These are phyloP conservation scores for Etheostoma spectabile DNA, from an alignment of 2,113 vertebrate genomes.

Conservation along the genomic window DNA sequence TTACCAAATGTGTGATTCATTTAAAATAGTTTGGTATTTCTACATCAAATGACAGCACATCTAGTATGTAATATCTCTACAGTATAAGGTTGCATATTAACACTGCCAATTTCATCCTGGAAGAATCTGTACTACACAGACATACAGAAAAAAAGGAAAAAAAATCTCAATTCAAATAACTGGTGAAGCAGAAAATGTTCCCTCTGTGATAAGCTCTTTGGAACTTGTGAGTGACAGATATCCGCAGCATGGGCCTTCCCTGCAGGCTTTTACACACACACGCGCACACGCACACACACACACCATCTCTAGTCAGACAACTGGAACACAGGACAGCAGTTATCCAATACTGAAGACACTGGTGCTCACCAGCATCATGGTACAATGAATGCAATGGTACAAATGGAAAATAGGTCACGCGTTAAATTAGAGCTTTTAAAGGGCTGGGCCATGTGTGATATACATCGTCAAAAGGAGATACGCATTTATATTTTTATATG, in stretches of 20 bases:
- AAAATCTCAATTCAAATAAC: constrained; percentile 69
- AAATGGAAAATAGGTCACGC: constrained; percentile 59
- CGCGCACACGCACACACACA: constrained; percentile 8
- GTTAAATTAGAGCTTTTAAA: constrained; percentile 54
- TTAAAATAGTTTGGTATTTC: constrained; percentile 31
- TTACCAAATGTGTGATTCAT: constrained; percentile 13
- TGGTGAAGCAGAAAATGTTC: constrained; percentile 71
- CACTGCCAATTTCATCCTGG: constrained; percentile 43
- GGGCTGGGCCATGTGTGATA: too few relatives aligned
- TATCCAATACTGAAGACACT: constrained; percentile 50
- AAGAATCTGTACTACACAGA: constrained; percentile 54
- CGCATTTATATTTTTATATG: too few relatives aligned
- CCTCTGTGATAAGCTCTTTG: constrained; percentile 76
- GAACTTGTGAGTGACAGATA: constrained; percentile 74
- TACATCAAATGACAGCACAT: constrained; percentile 29
- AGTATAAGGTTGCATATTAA: constrained; percentile 46
- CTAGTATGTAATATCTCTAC: constrained; percentile 52
- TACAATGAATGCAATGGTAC: constrained; percentile 40
- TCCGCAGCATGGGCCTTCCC: constrained; percentile 66
- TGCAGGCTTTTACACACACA: constrained; percentile 47
- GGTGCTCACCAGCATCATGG: constrained; percentile 29
- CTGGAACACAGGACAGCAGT: constrained; percentile 63
- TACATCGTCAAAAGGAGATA: too few relatives aligned
- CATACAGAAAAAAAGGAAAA: constrained; percentile 38
- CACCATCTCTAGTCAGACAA: constrained; percentile 39